phyloP scores from a whole-genome alignment of 2,888 invertebrate species.

The Hipparchia sbordonii region DNA sequence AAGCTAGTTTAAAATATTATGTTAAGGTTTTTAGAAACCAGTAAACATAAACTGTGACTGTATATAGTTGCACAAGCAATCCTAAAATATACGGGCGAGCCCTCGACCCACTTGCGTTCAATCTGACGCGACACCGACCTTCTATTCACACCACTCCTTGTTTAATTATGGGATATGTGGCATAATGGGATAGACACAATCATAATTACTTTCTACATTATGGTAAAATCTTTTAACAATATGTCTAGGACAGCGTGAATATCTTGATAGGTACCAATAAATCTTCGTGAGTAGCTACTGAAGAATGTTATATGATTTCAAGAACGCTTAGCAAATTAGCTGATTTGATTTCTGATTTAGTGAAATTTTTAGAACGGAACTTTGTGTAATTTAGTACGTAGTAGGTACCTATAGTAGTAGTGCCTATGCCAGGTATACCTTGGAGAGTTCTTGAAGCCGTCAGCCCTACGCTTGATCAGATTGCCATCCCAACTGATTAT shows the following conservation, averaged over 20 bases:
- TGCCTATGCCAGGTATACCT: no score
- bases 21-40: conserved; percentile 1
- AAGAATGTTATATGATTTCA: not conserved
- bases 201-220: conserved; percentile 5
- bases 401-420: no score
- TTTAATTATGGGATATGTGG: conserved; percentile 30
- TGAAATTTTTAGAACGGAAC: no score
- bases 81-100: conserved; percentile 62
- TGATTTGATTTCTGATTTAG: not conserved
- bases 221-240: not conserved
- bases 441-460: no score
- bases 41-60: conserved; percentile 25
- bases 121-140: conserved; percentile 36
- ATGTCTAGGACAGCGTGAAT: not conserved
- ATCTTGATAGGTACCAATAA: not conserved
- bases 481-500: not conserved
- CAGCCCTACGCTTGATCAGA: no score
- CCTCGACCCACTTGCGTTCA: conserved; percentile 68
- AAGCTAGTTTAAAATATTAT: not conserved
- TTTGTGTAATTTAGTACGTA: no score
- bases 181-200: conserved; percentile 1
- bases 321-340: not conserved
- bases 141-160: conserved; percentile 31
- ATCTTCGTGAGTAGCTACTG: not conserved
- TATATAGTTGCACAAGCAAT: conserved; percentile 62